Base-by-base conservation (phyloP, 53 echinoderm and acorn worm species). In the Actinopyga echinites region DNA sequence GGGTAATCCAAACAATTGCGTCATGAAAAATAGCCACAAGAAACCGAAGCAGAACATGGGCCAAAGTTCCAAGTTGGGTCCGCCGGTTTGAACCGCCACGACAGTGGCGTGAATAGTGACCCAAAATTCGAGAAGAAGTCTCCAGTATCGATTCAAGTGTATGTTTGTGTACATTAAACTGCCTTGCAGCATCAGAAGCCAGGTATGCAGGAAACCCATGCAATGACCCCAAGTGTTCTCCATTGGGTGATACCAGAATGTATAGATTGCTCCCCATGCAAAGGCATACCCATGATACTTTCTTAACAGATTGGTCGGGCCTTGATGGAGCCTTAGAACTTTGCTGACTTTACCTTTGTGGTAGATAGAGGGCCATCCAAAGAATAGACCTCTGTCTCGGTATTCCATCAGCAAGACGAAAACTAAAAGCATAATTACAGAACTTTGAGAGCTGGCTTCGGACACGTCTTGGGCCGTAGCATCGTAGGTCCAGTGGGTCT, bases 71-170 rank as follows among this genome's bases (percentile, higher is more conserved):
- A 64, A 31, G 4, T 65, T 22, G 2, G 89, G 84, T 19, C 84
- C 84, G 21, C 77, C 84, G 6, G 67, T 79, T 58, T 84, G 89
- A n/a, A 65, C 35, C 2, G 87, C 87, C 2, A 87, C 87, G 6
- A 88, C 80, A 4, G 85, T 88, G 20, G 84, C 84, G 36, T 87
- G 88, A 57, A 91, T 60, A 25, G 84, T 85, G 10, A 87, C 85
- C 91, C 87, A 91, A 9, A 44, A 43, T 36, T 88, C 91, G 3
- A 91, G 45, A 1, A 85, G 62, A 7, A 91, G 33, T 15, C 91
- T 78, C 91, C 91, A 91, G 82, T 84, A 88, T 1, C 88, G 73
- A 62, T 91, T 91, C 13, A 91, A 74, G 61, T 91, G 91, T 10
- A 91, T 49, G 49, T 84, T 84, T 53, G 89, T 89, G 57, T 57